Percentiles rank a stretch among this genome's conserved stretches.
These are phyloP conservation scores for Brachyhypopomus occidentalis DNA, from an alignment of 2,113 vertebrate species.

Conservation along the genomic window DNA sequence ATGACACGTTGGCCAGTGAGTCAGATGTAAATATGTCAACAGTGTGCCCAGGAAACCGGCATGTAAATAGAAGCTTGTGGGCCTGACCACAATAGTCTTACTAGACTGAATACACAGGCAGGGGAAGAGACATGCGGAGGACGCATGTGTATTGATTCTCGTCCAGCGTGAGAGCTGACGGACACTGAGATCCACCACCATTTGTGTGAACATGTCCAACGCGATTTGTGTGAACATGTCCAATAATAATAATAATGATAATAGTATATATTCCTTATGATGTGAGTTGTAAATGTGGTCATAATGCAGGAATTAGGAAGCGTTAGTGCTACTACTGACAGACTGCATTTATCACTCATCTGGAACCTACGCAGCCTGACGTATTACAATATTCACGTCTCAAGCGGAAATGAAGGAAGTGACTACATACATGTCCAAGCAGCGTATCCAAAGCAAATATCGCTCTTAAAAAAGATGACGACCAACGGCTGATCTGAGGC, in stretches of 20 bases:
- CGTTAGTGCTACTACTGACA: neutral
- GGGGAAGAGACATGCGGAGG: neutral
- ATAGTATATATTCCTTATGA: neutral
- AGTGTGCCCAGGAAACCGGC: conserved; percentile 9
- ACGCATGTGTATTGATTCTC: neutral
- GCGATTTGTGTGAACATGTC: too few relatives aligned
- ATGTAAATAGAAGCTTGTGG: neutral
- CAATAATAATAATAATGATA: too few relatives aligned
- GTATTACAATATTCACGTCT: neutral
- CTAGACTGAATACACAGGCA: neutral
- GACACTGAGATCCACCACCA: too few relatives aligned
- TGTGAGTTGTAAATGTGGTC: neutral
- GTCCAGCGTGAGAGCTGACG: neutral
- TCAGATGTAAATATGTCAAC: conserved; percentile 24
- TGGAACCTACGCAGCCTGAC: neutral
- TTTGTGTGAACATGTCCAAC: too few relatives aligned
- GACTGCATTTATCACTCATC: neutral
- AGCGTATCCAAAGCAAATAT: neutral
- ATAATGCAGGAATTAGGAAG: neutral
- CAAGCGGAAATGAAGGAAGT: neutral
- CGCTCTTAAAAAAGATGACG: neutral
- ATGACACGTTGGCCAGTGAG: neutral
- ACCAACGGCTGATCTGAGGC: neutral
- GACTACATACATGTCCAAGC: neutral
- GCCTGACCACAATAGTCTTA: conserved; percentile 12